Base-by-base conservation (phyloP, 2,888 invertebrate species). In the Scaeva pyrastri region DNA sequence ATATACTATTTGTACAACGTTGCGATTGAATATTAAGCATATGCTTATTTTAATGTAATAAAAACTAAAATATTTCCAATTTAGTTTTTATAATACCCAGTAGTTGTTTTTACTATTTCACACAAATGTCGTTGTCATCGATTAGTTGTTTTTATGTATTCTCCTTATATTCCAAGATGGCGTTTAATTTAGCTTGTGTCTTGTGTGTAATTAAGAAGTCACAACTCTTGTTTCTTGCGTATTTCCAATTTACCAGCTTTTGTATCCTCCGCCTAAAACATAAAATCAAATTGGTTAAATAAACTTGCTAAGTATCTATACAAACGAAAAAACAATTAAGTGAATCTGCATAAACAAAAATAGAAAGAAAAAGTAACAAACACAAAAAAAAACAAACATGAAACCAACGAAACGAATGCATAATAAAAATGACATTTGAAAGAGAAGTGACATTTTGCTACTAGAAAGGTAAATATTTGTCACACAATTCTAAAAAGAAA, bases 391-490 rank as follows among this genome's bases (percentile, higher is more conserved):
- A 78, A 78, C 75, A 85, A 81, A 81, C 73, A 73, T 62, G 71
- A 86, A 82, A 52, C 72, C 62, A 21, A 70, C 82, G 45, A 73
- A 39, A 62, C 77, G 73, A 81, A 77, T 82, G 70, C 71, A 77
- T 75, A 74, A 64, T 75, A 64, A 79, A 82, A 88, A 85, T 88
- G 88, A 88, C 88, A 88, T 88, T 88, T 87, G 74, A 88, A 78
- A 85, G 88, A 88, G 89, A 89, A 90, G 89, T 90, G 90, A 89
- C 89, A 89, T 88, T 88, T 89, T 90, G 89, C 89, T 89, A 90
- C 88, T 89, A 88, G 89, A 89, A 91, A 91, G 90, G 90, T 91
- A 90, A 90, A 89, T 89, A 90, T 90, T 88, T 89, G 88, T 84
- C 83, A 83, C 45, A 66, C 23, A 26, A 43, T 26, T 62, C 26